phyloP scores from a whole-genome alignment of 2,888 invertebrate genomes.

The Dryocosmus kuriphilus region DNA sequence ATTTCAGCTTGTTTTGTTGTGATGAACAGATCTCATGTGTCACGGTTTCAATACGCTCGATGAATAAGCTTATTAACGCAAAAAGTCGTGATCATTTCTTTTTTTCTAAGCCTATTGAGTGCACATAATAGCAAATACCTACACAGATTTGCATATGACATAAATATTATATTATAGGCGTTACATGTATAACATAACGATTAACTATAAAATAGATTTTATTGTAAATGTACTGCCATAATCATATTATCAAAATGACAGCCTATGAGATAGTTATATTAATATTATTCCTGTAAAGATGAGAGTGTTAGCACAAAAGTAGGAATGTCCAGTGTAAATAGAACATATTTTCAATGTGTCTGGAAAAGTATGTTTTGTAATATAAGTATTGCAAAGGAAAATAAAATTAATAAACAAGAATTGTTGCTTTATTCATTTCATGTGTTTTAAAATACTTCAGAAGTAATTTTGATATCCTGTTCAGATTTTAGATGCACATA shows the following conservation, averaged over 20 bases:
- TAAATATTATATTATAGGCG: constrained; percentile 57
- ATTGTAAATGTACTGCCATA: constrained; percentile 78
- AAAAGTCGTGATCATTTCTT: constrained; percentile 46
- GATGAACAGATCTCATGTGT: constrained; percentile 62
- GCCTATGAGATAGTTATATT: constrained; percentile 73
- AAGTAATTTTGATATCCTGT: no score
- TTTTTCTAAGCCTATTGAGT: constrained; percentile 65
- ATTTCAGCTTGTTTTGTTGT: constrained; percentile 56
- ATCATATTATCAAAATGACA: constrained; percentile 72
- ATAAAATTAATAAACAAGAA: constrained; percentile 72
- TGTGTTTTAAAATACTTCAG: background rate
- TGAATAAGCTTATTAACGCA: constrained; percentile 51
- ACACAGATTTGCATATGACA: constrained; percentile 64
- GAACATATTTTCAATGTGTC: constrained; percentile 78
- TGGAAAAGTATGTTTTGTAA: constrained; percentile 78
- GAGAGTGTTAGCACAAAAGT: constrained; percentile 64
- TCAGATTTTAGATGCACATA: no score
- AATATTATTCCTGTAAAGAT: constrained; percentile 76
- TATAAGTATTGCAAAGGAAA: constrained; percentile 76
- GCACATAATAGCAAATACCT: constrained; percentile 65
- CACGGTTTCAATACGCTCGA: constrained; percentile 48
- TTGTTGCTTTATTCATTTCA: background rate
- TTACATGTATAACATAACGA: constrained; percentile 66
- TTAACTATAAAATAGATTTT: constrained; percentile 69
- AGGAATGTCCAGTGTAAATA: constrained; percentile 76